These are phyloP conservation scores for Pogonophryne albipinna DNA, from an alignment of 2,797 vertebrate species.

Conservation along the genomic window DNA sequence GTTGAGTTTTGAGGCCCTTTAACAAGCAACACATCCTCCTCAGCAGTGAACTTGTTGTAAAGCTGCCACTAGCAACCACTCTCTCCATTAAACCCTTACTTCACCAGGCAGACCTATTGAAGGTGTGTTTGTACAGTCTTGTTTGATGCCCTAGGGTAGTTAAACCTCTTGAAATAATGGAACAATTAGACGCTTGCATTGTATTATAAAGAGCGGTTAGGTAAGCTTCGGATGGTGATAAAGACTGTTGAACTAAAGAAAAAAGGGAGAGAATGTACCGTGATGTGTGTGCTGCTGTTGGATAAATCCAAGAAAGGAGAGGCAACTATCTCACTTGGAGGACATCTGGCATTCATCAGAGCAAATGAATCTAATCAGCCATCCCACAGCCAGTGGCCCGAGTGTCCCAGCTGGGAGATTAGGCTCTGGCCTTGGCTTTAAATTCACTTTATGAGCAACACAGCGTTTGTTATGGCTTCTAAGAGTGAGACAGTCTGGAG, in stretches of 20 bases:
- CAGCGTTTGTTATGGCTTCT: conserved; percentile 19
- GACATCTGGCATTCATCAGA: conserved; percentile 61
- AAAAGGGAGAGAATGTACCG: conserved; percentile 9
- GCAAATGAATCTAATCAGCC: conserved; percentile 57
- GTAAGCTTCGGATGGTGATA: conserved; percentile 17
- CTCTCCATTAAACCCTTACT: conserved; percentile 13
- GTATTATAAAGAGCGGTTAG: conserved; percentile 39
- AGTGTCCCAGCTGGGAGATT: conserved; percentile 51
- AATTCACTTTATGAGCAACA: conserved; percentile 34
- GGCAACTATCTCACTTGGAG: conserved; percentile 32
- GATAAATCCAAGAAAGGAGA: conserved; percentile 27
- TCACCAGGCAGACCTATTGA: conserved; percentile 37
- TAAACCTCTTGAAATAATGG: background rate
- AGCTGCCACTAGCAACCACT: conserved; percentile 10
- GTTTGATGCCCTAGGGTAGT: conserved; percentile 33
- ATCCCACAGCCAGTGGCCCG: conserved; percentile 37
- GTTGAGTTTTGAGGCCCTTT: conserved; percentile 10
- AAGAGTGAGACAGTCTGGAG: conserved; percentile 20
- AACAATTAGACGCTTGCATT: conserved; percentile 5
- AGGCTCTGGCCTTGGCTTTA: conserved; percentile 44
- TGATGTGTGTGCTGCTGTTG: conserved; percentile 23
- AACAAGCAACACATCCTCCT: conserved; percentile 39
- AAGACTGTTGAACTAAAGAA: conserved; percentile 3
- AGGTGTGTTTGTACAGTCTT: conserved; percentile 42
- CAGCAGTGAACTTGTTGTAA: conserved; percentile 16